Evolutionary conservation across 2,797 vertebrate genomes (phyloP).

Genomic region (Acipenser transmontanus): DNA sequence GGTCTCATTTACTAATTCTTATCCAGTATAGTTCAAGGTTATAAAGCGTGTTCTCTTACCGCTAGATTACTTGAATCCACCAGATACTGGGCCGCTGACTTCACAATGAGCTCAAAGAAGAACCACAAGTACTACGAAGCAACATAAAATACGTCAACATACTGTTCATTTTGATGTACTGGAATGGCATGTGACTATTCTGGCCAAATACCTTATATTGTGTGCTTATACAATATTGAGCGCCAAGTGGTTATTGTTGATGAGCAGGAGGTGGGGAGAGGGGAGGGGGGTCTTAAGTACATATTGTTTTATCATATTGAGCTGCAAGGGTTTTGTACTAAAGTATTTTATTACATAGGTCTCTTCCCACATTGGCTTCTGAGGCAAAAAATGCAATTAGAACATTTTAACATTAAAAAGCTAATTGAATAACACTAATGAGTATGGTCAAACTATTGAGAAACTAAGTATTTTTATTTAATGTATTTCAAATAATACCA

Average conservation of each 20-base stretch:
- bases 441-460: no score
- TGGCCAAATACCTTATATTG: no score
- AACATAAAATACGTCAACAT: constrained; percentile 1
- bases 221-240: no score
- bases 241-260: no score
- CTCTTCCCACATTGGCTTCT: background rate
- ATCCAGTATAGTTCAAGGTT: background rate
- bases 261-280: no score
- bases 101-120: constrained; percentile 89
- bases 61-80: constrained; percentile 74
- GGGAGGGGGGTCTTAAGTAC: background rate
- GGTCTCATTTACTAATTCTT: background rate
- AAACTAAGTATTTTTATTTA: no score
- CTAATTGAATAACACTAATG: no score
- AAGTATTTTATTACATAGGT: background rate
- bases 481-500: no score
- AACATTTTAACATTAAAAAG: no score
- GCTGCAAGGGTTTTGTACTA: background rate
- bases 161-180: background rate
- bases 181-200: no score
- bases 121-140: constrained; percentile 89
- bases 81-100: constrained; percentile 93
- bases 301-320: background rate
- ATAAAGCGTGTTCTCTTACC: constrained; percentile 52
- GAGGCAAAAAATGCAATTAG: no score